Evolutionary conservation across 1,140 invertebrate species (phyloP).

Genomic region (Drosophila erecta): DNA sequence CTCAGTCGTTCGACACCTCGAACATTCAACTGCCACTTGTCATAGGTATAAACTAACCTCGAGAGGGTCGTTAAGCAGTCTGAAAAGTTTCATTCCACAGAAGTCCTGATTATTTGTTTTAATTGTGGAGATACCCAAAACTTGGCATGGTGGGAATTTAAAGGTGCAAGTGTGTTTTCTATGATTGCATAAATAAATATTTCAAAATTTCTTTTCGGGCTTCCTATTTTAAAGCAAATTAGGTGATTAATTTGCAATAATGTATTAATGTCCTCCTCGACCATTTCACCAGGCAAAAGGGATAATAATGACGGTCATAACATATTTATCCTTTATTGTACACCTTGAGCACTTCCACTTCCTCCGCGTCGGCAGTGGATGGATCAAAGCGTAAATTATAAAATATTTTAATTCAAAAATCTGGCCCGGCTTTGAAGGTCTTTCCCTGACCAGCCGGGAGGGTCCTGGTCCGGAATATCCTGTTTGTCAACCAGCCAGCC

Average conservation of each 20-base stretch:
- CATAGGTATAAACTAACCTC: background rate
- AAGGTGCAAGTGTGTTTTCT: no score
- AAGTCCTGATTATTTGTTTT: background rate
- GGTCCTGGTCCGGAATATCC: slow-evolving; percentile 28
- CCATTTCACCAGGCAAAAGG: no score
- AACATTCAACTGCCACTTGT: slow-evolving; percentile 12
- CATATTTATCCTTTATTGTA: background rate
- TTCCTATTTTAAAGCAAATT: no score
- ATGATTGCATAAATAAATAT: no score
- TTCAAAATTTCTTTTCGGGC: no score
- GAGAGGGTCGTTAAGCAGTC: background rate
- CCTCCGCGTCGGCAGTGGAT: background rate
- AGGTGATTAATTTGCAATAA: background rate
- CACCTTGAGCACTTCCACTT: background rate
- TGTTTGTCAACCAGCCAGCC: slow-evolving; percentile 69
- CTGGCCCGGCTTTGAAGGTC: slow-evolving; percentile 18
- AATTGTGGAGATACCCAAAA: no score
- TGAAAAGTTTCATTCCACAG: background rate
- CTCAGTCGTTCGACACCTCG: slow-evolving; percentile 17
- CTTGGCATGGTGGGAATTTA: no score
- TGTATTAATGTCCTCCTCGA: background rate
- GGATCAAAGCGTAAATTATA: slow-evolving; percentile 60
- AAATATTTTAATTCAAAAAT: slow-evolving; percentile 50
- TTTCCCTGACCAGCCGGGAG: slow-evolving; percentile 6
- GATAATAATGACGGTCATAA: background rate